phyloP scores from a whole-genome alignment of 1,140 invertebrate species.

The Kradibia gibbosae region DNA sequence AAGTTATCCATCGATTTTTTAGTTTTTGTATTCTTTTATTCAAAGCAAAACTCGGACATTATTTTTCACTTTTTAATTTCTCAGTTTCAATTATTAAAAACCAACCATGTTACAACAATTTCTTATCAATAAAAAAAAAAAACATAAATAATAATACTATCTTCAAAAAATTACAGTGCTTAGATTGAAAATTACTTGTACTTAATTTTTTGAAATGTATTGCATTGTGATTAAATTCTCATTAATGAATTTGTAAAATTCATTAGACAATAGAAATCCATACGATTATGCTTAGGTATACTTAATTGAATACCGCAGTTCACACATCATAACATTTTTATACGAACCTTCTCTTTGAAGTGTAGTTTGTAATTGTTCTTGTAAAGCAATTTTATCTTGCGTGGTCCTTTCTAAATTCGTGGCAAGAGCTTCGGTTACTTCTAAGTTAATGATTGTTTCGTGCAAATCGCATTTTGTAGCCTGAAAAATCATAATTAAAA shows the following conservation, averaged over 20 bases:
- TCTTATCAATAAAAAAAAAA: too few species aligned
- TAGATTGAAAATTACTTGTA: too few species aligned
- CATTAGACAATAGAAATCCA: not conserved
- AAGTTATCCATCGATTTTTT: too few species aligned
- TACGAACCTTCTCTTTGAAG: conserved; percentile 68
- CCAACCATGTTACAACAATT: too few species aligned
- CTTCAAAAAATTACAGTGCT: too few species aligned
- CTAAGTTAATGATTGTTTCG: conserved; percentile 67
- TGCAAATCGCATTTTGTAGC: conserved; percentile 65
- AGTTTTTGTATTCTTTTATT: too few species aligned
- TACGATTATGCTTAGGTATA: not conserved
- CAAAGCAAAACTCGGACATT: too few species aligned
- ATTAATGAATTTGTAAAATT: not conserved
- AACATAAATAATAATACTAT: too few species aligned
- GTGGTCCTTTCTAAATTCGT: conserved; percentile 65
- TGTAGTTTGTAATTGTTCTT: conserved; percentile 64
- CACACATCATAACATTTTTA: not conserved
- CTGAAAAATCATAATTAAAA: conserved; percentile 52
- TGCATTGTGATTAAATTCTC: not conserved
- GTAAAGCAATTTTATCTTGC: conserved; percentile 64
- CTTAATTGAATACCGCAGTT: not conserved
- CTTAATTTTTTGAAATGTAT: not conserved
- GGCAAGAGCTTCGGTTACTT: conserved; percentile 64
- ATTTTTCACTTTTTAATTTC: too few species aligned
- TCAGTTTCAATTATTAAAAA: too few species aligned